These are phyloP conservation scores for Rhegmatorhina hoffmannsi DNA, from an alignment of 2,113 vertebrate genomes.

Conservation along the genomic window DNA sequence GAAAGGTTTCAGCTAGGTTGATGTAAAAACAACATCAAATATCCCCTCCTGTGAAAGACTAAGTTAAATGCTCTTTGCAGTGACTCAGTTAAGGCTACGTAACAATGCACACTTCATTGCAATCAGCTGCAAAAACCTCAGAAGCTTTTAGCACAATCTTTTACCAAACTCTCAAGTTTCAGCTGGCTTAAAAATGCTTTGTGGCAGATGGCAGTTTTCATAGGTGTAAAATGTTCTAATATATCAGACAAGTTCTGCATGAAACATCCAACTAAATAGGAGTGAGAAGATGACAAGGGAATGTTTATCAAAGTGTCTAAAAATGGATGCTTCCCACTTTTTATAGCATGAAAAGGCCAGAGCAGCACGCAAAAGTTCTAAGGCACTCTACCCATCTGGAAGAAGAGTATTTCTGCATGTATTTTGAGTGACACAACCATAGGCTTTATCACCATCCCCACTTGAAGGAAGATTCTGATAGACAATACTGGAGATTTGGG, in stretches of 20 bases:
- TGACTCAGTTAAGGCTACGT: not conserved
- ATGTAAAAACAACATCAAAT: slow-evolving; percentile 37
- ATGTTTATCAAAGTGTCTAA: not conserved
- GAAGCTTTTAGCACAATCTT: not conserved
- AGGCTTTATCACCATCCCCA: not conserved
- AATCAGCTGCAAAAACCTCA: not conserved
- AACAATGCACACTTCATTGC: not conserved
- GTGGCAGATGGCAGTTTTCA: not conserved
- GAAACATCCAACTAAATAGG: not conserved
- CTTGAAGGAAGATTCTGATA: not conserved
- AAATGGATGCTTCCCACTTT: not conserved
- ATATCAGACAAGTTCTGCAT: not conserved
- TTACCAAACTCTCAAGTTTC: not conserved
- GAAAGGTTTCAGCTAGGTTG: slow-evolving; percentile 20
- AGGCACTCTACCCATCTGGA: not conserved
- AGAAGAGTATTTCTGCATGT: not conserved
- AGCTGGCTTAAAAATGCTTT: not conserved
- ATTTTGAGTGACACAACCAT: not conserved
- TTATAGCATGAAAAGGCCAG: not conserved
- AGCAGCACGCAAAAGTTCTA: not conserved
- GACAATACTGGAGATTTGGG: not conserved
- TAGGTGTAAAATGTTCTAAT: not conserved
- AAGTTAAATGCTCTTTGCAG: slow-evolving; percentile 19
- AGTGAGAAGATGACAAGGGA: not conserved
- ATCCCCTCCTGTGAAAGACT: not conserved